phyloP scores from a whole-genome alignment of 2,113 vertebrate genomes.

The Saiga tatarica region DNA sequence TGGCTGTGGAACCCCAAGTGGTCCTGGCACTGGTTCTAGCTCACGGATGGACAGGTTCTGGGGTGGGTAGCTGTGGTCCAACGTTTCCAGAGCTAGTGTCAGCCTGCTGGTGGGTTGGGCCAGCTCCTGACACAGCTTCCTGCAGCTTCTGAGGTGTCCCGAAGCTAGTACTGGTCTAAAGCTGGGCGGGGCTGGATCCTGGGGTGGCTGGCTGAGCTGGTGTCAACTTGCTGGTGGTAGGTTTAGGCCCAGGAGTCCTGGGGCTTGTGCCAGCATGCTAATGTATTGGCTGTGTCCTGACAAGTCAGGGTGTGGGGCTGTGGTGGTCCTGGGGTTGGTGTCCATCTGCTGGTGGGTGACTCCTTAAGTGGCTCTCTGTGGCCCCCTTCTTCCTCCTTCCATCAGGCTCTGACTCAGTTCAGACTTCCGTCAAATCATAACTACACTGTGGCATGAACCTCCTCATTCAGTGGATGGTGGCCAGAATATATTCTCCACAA shows the following conservation, averaged over 20 bases:
- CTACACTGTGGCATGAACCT: neutral
- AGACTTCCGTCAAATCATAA: neutral
- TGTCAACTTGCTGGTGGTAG: neutral
- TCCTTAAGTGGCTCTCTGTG: neutral
- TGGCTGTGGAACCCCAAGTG: neutral
- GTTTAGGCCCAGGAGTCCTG: neutral
- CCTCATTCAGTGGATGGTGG: neutral
- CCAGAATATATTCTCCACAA: neutral
- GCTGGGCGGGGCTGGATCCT: neutral
- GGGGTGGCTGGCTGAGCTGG: neutral
- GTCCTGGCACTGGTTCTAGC: neutral
- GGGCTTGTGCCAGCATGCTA: neutral
- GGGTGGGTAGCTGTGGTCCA: neutral
- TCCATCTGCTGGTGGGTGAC: neutral
- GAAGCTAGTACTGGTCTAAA: neutral
- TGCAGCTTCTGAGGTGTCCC: neutral
- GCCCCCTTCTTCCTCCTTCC: neutral
- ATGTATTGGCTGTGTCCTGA: neutral
- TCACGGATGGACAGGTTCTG: neutral
- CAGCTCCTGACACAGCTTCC: neutral
- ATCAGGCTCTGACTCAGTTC: neutral
- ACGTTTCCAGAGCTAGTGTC: neutral
- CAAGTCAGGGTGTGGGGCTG: neutral
- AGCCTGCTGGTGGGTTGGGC: neutral
- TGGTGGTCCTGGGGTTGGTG: neutral